These are phyloP conservation scores for Irena cyanogastra DNA, from an alignment of 2,113 vertebrate genomes.

Conservation along the genomic window DNA sequence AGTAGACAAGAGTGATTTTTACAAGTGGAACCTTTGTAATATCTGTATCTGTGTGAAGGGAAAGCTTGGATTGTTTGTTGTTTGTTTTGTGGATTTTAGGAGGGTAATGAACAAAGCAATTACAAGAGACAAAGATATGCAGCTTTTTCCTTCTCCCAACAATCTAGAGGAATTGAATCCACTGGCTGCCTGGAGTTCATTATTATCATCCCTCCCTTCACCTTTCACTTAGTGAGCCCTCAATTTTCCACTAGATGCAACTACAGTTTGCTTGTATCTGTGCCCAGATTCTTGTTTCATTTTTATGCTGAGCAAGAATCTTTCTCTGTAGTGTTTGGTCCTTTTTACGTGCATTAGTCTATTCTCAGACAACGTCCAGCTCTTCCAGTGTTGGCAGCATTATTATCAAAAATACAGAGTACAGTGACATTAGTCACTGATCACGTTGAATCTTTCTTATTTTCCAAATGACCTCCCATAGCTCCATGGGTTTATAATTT, in stretches of 20 bases:
- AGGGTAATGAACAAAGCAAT: constrained; percentile 52
- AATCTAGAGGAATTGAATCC: constrained; percentile 39
- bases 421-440: not conserved
- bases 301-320: not conserved
- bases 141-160: constrained; percentile 11
- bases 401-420: not conserved
- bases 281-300: not conserved
- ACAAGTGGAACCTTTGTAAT: not conserved
- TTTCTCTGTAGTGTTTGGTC: not conserved
- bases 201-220: constrained; percentile 52
- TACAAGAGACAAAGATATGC: constrained; percentile 36
- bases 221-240: not conserved
- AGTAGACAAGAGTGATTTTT: not conserved
- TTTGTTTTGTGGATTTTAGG: constrained; percentile 8
- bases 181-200: constrained; percentile 16
- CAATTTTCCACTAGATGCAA: not conserved
- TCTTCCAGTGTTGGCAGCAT: not conserved
- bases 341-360: not conserved
- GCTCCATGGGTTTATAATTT: not conserved
- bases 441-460: not conserved
- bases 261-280: not conserved
- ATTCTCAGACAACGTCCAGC: not conserved
- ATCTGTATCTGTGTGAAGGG: not conserved
- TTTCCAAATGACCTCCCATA: not conserved
- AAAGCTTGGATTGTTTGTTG: not conserved